Base-by-base conservation (phyloP, 2,113 vertebrate species). In the Ploceus nigricollis region DNA sequence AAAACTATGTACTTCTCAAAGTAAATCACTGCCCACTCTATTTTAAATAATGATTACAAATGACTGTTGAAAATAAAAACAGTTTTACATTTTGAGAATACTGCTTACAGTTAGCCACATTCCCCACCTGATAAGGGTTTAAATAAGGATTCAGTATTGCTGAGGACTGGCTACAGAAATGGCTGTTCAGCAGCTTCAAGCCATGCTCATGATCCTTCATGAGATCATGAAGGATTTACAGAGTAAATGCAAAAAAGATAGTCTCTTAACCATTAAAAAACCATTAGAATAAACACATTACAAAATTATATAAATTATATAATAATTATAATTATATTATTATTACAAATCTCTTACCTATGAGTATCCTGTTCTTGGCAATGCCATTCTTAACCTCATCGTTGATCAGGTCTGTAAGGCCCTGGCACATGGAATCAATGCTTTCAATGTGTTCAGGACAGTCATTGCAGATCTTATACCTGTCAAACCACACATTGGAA, bases 401-500 rank as follows among this genome's bases (percentile, higher is more conserved):
- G 4, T 98, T 94, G 90, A 99, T 98, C 89, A 99, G 54, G 20
- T 95, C 89, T 23, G 98, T 97, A 85, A 99, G 97, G 27, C 85
- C 22, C 11, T 1, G 85, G 83, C 98, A 98, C 98, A 99, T 99
- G 8, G 66, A 79, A 66, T 99, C 98, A 39, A 99, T 98, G 13
- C 98, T 99, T 81, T 99, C 98, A 28, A 98, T 97, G 96, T 99
- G 98, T 76, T 99, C 99, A 19, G 98, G 98, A 93, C 98, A 98
- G 47, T 99, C 98, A 35, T 87, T 96, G 31, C 98, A 98, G 92
- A 99, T 98, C 97, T 98, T 99, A 68, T 97, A 88, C n/a, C 98
- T 98, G 97, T 99, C 99, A 97, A 99, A 99, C 99, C 99, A 99
- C 63, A 99, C 98, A 27, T 97, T 98, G 77, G 99, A 99, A 82